Evolutionary conservation across 2,888 invertebrate species (phyloP).

Genomic region (Teleiodes luculella): DNA sequence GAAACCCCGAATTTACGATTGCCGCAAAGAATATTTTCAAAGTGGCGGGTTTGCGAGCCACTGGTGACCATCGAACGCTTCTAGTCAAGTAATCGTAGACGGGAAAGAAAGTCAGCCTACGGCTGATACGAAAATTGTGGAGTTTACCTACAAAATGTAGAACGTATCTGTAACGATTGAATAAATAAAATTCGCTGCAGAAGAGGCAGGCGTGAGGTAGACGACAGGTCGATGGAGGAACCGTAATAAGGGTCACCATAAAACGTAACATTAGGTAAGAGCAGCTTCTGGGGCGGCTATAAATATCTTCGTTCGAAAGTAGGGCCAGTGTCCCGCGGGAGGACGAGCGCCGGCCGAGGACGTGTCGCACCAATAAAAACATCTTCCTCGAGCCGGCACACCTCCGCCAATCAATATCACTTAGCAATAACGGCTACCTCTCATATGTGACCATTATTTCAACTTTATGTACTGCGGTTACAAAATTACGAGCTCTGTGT

Average conservation of each 20-base stretch:
- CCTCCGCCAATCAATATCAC: slow-evolving; percentile 68
- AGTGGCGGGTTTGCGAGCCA: slow-evolving; percentile 59
- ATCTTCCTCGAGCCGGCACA: slow-evolving; percentile 49
- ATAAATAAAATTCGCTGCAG: slow-evolving; percentile 55
- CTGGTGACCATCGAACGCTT: slow-evolving; percentile 48
- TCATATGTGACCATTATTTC: slow-evolving; percentile 53
- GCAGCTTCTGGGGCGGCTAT: slow-evolving; percentile 76
- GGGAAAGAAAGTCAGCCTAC: slow-evolving; percentile 27
- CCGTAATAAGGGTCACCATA: slow-evolving; percentile 77
- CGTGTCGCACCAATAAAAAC: slow-evolving; percentile 75
- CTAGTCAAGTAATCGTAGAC: slow-evolving; percentile 23
- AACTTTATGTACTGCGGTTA: slow-evolving; percentile 44
- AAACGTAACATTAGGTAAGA: slow-evolving; percentile 78
- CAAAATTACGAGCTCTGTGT: slow-evolving; percentile 41
- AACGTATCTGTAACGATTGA: slow-evolving; percentile 48
- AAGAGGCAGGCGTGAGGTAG: slow-evolving; percentile 40
- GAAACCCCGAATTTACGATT: slow-evolving; percentile 64
- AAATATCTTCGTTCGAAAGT: slow-evolving; percentile 78
- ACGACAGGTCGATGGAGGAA: slow-evolving; percentile 55
- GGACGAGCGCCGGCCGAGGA: slow-evolving; percentile 63
- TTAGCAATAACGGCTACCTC: slow-evolving; percentile 61
- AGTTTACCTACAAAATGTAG: slow-evolving; percentile 41
- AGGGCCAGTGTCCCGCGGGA: slow-evolving; percentile 75
- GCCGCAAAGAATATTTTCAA: slow-evolving; percentile 73
- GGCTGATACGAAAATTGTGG: slow-evolving; percentile 32